phyloP scores from a whole-genome alignment of 2,888 invertebrate species.

The Leptopilina myrica region DNA sequence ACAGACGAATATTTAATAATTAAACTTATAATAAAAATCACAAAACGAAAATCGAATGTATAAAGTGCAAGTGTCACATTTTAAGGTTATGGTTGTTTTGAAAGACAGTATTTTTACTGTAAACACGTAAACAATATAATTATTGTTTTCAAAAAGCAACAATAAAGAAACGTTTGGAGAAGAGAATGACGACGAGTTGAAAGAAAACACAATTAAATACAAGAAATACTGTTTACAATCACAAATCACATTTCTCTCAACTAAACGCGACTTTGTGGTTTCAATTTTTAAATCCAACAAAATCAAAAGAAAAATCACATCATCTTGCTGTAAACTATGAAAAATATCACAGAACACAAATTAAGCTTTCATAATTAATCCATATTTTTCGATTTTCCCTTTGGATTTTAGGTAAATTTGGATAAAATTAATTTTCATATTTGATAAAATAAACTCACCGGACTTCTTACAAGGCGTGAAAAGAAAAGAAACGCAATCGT shows the following conservation, averaged over 20 bases:
- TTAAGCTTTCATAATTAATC: neutral
- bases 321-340: conserved; percentile 46
- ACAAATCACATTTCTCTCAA: neutral
- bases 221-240: neutral
- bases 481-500: conserved; percentile 11
- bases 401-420: neutral
- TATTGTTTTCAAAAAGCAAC: neutral
- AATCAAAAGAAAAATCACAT: conserved; percentile 58
- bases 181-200: neutral
- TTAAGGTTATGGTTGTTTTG: conserved; percentile 92
- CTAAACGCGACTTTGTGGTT: conserved; percentile 30
- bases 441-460: conserved; percentile 24
- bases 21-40: neutral
- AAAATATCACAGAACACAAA: conserved; percentile 33
- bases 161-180: neutral
- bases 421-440: neutral
- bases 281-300: conserved; percentile 60
- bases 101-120: conserved; percentile 84
- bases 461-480: conserved; percentile 11
- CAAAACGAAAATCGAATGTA: neutral
- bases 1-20: neutral
- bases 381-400: conserved; percentile 20
- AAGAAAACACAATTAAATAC: neutral
- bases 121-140: neutral
- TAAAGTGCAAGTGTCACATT: conserved; percentile 76